These are phyloP conservation scores for Aselliscus stoliczkanus DNA, from an alignment of 2,797 vertebrate species.

Conservation along the genomic window DNA sequence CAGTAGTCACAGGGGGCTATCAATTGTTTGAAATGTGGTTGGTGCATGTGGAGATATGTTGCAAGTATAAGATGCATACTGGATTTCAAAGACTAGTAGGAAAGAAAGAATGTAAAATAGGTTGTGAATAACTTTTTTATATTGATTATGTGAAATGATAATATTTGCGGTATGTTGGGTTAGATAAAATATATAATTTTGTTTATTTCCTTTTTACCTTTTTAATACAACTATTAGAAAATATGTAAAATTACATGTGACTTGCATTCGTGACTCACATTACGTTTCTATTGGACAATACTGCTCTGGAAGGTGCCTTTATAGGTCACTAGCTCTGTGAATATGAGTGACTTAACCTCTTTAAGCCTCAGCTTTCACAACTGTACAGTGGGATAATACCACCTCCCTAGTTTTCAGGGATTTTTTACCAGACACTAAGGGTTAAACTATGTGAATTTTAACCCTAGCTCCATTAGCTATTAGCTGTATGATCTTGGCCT, in stretches of 20 bases:
- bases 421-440: background rate
- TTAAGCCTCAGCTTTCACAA: background rate
- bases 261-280: background rate
- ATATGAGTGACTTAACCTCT: background rate
- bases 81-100: background rate
- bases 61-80: background rate
- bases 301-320: background rate
- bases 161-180: background rate
- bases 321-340: background rate
- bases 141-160: background rate
- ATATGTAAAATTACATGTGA: background rate
- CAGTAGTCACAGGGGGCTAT: background rate
- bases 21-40: background rate
- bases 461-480: background rate
- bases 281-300: background rate
- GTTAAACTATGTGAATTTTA: slow-evolving; percentile 5
- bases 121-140: background rate
- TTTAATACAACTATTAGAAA: background rate
- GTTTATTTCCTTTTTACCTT: background rate
- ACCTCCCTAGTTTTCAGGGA: background rate
- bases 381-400: background rate
- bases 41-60: background rate
- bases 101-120: background rate
- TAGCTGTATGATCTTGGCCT: background rate
- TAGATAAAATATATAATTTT: background rate